Percentiles rank a stretch among this genome's conserved stretches.
Evolutionary conservation across 2,113 vertebrate species (phyloP).

Genomic region (Hyperoodon ampullatus): DNA sequence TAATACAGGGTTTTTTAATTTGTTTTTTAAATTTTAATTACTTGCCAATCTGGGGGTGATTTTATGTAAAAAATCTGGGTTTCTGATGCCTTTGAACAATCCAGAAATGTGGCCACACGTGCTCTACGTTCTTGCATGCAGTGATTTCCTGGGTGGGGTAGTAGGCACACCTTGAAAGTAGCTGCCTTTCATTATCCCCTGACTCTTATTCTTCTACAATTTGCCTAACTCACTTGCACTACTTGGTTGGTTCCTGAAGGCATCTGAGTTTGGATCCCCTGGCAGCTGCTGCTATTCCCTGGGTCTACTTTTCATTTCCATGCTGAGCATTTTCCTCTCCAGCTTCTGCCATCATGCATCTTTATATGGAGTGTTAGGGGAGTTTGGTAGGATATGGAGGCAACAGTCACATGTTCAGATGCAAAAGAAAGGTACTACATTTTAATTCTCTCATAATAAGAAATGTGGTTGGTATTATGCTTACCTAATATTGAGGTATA

Average conservation of each 20-base stretch:
- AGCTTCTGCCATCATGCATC: background rate
- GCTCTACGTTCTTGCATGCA: background rate
- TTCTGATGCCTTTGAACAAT: background rate
- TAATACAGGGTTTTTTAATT: background rate
- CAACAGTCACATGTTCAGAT: background rate
- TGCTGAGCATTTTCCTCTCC: background rate
- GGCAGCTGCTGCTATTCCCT: background rate
- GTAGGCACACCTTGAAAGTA: background rate
- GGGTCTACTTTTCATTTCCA: background rate
- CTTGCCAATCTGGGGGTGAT: background rate
- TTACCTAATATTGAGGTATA: background rate
- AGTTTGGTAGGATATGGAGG: background rate
- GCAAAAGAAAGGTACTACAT: background rate
- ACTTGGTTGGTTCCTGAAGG: background rate
- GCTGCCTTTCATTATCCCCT: background rate
- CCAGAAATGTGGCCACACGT: too few relatives aligned
- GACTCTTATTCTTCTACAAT: background rate
- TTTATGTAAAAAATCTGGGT: background rate
- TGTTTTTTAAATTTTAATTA: background rate
- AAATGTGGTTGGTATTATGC: background rate
- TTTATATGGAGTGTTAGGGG: background rate
- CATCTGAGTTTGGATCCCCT: background rate
- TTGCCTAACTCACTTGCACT: background rate
- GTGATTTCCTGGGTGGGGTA: background rate
- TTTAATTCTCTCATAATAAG: constrained; percentile 6